Conservation (phyloP, 2,888 invertebrate species). For the Andrena trimmerana region DNA sequence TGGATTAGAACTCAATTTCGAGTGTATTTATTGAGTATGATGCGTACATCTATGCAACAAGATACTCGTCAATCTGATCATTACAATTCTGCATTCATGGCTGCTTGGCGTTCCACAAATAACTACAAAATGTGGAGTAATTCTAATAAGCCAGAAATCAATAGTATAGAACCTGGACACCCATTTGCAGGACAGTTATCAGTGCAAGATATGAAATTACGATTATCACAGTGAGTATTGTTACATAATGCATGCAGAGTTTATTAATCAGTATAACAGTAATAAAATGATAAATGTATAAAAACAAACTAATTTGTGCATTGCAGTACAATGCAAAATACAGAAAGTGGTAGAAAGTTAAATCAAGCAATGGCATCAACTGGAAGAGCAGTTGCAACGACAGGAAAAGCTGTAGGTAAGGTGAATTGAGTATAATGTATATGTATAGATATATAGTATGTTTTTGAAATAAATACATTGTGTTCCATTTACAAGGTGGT, state of each 20-base stretch:
- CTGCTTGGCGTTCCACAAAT: constrained; percentile 94
- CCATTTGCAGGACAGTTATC: constrained; percentile 98
- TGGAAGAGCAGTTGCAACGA: constrained; percentile 94
- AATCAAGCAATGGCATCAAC: constrained; percentile 97
- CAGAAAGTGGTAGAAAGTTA: constrained; percentile 96
- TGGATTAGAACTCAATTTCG: constrained; percentile 98
- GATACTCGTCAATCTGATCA: constrained; percentile 93
- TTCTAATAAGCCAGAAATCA: constrained; percentile 84
- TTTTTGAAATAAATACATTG: constrained; percentile 9
- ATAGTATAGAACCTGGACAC: constrained; percentile 90
- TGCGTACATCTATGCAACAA: constrained; percentile 92
- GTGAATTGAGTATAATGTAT: constrained; percentile 39
- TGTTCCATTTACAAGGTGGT: constrained; percentile 87
- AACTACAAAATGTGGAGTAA: constrained; percentile 94
- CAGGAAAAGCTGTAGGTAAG: constrained; percentile 90
- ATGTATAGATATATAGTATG: background rate
- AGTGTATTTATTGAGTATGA: constrained; percentile 92
- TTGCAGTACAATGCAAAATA: constrained; percentile 95
- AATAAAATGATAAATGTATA: background rate
- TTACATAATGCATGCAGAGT: constrained; percentile 4
- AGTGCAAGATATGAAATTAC: constrained; percentile 96
- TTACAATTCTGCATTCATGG: constrained; percentile 94
- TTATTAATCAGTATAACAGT: background rate
- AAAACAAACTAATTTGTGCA: background rate
- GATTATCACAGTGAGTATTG: constrained; percentile 93